These are phyloP conservation scores for Augochlora pura DNA, from an alignment of 1,140 invertebrate genomes.

Conservation along the genomic window DNA sequence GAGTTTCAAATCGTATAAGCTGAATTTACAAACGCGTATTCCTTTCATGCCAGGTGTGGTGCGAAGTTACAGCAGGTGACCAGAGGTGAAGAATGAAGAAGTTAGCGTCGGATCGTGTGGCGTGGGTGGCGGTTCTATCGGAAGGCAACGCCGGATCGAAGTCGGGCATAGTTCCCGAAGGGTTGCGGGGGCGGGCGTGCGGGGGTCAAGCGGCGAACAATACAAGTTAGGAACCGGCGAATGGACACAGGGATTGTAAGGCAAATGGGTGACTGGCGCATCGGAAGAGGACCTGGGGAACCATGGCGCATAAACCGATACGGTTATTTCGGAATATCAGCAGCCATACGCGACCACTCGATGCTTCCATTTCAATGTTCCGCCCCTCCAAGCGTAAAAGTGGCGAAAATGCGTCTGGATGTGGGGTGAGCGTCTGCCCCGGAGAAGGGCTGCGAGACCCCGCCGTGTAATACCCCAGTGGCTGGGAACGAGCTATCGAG, in stretches of 20 bases:
- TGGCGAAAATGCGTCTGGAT: constrained; percentile 70
- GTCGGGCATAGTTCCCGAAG: neutral
- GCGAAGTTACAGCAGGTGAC: no score
- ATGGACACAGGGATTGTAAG: constrained; percentile 48
- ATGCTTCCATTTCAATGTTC: constrained; percentile 77
- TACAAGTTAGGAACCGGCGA: constrained; percentile 5
- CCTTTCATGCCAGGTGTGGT: no score
- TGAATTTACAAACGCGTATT: no score
- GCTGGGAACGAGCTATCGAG: constrained; percentile 30
- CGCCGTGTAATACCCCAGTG: constrained; percentile 27
- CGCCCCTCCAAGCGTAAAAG: constrained; percentile 74
- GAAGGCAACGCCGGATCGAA: neutral
- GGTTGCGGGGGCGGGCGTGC: neutral
- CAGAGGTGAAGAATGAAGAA: no score
- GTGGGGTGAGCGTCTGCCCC: constrained; percentile 40
- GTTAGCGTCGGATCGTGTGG: no score
- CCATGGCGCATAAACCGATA: constrained; percentile 70
- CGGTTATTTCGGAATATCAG: constrained; percentile 75
- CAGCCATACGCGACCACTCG: constrained; percentile 68
- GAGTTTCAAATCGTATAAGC: no score
- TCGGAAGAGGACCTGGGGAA: constrained; percentile 55
- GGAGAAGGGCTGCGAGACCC: constrained; percentile 36
- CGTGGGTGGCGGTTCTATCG: neutral
- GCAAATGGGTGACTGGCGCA: constrained; percentile 47
- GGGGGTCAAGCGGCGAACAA: neutral